Percentiles rank a stretch among this genome's conserved stretches.
Conservation (phyloP, 2,113 vertebrate genomes). For the Sialia sialis region DNA sequence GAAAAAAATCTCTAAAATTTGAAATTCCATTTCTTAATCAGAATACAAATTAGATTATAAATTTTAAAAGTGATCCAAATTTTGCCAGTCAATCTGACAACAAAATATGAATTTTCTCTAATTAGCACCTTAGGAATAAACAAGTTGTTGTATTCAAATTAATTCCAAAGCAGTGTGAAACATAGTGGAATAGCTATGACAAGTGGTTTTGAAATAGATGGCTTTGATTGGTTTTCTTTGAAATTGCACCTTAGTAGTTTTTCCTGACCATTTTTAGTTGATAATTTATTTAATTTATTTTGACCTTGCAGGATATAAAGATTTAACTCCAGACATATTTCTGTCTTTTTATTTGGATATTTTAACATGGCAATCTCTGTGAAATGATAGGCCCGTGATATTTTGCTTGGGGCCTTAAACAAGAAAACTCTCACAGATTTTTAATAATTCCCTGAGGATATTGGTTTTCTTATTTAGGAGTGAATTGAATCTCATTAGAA, state of each 20-base stretch:
- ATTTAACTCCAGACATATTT: neutral
- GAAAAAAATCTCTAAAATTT: neutral
- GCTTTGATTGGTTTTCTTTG: neutral
- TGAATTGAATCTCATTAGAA: neutral
- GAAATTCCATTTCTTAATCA: neutral
- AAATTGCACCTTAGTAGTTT: neutral
- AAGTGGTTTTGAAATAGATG: neutral
- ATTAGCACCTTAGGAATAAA: neutral
- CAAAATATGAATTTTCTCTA: neutral
- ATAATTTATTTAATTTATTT: slow-evolving; percentile 4
- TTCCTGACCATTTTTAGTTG: neutral
- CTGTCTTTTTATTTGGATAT: neutral
- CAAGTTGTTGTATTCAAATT: neutral
- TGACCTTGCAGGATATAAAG: neutral
- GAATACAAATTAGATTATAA: neutral
- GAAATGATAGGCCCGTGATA: neutral
- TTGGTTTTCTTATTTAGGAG: neutral
- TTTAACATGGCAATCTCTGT: neutral
- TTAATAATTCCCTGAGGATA: neutral
- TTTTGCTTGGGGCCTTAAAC: neutral
- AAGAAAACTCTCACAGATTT: neutral
- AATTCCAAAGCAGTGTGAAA: neutral
- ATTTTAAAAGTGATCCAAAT: neutral
- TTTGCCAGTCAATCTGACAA: neutral
- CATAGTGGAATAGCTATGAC: neutral